phyloP scores from a whole-genome alignment of 2,113 vertebrate species.

The Sciurus niger region DNA sequence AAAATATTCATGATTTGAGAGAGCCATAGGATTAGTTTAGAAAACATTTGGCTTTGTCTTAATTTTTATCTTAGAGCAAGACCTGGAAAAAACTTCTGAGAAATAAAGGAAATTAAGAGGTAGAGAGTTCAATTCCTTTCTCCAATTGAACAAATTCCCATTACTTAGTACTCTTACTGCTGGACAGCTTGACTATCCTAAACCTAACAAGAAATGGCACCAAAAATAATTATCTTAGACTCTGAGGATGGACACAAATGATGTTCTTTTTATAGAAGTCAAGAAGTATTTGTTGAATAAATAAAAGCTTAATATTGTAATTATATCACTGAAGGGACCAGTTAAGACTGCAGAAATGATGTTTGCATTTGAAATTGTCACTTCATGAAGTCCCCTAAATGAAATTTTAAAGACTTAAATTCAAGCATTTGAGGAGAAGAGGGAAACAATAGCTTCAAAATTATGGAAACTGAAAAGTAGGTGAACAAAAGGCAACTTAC shows the following conservation, averaged over 20 bases:
- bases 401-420: neutral
- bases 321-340: neutral
- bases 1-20: neutral
- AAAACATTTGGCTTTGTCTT: neutral
- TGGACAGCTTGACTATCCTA: neutral
- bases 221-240: neutral
- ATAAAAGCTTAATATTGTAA: neutral
- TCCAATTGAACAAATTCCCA: neutral
- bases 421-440: neutral
- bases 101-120: neutral
- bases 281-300: neutral
- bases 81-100: neutral
- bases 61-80: neutral
- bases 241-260: neutral
- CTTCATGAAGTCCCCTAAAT: neutral
- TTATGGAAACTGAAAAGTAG: neutral
- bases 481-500: neutral
- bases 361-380: neutral
- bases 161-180: neutral
- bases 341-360: neutral
- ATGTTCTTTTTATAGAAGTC: neutral
- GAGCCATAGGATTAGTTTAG: neutral
- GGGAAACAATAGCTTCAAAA: neutral
- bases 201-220: neutral
- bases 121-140: neutral